Evolutionary conservation across 2,797 vertebrate genomes (phyloP).

Genomic region (Siniperca obscura): DNA sequence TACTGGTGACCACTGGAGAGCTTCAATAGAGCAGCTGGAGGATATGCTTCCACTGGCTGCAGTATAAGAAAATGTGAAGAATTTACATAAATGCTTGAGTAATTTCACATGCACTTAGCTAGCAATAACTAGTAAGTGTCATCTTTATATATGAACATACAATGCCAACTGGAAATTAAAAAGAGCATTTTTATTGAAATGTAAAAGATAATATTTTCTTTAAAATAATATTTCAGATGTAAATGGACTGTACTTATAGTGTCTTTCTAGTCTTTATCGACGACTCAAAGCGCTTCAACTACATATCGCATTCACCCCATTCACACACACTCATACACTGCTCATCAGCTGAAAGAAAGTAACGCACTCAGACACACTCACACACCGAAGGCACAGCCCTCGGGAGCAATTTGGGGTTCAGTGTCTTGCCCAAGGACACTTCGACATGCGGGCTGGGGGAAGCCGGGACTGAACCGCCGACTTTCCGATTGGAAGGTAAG

Average conservation of each 20-base stretch:
- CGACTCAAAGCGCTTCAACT: too few relatives aligned
- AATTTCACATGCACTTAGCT: background rate
- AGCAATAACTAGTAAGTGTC: background rate
- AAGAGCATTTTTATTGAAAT: background rate
- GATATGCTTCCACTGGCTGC: slow-evolving; percentile 32
- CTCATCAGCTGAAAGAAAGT: too few relatives aligned
- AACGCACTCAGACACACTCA: too few relatives aligned
- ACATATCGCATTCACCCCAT: too few relatives aligned
- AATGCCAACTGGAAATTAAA: background rate
- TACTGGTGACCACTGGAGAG: slow-evolving; percentile 48
- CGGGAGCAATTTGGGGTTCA: too few relatives aligned
- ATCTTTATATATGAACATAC: background rate
- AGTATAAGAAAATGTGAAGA: background rate
- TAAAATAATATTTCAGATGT: background rate
- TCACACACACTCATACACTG: too few relatives aligned
- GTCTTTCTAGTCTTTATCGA: too few relatives aligned
- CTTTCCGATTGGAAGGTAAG: too few relatives aligned
- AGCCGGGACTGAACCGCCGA: too few relatives aligned
- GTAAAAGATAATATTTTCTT: background rate
- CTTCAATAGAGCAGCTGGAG: slow-evolving; percentile 41
- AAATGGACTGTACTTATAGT: background rate
- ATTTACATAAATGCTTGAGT: slow-evolving; percentile 33
- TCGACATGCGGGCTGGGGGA: too few relatives aligned
- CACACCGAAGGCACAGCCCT: too few relatives aligned
- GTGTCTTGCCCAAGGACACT: too few relatives aligned